Evolutionary conservation across 2,113 vertebrate species (phyloP).

Genomic region (Carassius gibelio): DNA sequence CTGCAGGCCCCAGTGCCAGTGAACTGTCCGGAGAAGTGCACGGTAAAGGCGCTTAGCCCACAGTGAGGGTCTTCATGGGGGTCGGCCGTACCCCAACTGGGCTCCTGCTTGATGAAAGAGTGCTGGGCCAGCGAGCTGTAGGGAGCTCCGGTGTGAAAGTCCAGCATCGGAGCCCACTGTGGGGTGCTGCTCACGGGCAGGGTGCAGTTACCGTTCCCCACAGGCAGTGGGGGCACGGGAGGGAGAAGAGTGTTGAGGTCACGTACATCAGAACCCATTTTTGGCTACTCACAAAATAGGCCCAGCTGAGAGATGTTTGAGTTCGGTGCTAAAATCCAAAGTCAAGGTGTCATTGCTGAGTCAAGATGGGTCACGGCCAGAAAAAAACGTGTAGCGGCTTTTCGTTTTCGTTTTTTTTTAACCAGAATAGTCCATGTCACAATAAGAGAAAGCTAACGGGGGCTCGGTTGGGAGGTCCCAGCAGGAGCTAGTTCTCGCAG

Average conservation of each 20-base stretch:
- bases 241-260: constrained; percentile 91
- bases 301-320: not conserved
- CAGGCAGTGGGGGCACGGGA: constrained; percentile 78
- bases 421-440: constrained; percentile 19
- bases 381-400: not conserved
- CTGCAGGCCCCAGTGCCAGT: constrained; percentile 94
- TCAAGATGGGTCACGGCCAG: constrained; percentile 7
- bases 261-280: constrained; percentile 91
- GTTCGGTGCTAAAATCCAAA: constrained; percentile 13
- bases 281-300: constrained; percentile 41
- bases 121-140: constrained; percentile 85
- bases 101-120: constrained; percentile 98
- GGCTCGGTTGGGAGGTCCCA: constrained; percentile 49
- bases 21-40: constrained; percentile 97
- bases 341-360: constrained; percentile 61
- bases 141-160: constrained; percentile 88
- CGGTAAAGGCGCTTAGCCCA: constrained; percentile 92
- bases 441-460: not conserved
- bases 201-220: constrained; percentile 75
- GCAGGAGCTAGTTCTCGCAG: constrained; percentile 50
- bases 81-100: constrained; percentile 89
- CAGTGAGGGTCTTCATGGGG: constrained; percentile 92
- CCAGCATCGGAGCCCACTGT: constrained; percentile 93
- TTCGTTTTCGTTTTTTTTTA: not conserved
- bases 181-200: constrained; percentile 88